Conservation (phyloP, 2,888 invertebrate species). For the Spisula subtruncata region DNA sequence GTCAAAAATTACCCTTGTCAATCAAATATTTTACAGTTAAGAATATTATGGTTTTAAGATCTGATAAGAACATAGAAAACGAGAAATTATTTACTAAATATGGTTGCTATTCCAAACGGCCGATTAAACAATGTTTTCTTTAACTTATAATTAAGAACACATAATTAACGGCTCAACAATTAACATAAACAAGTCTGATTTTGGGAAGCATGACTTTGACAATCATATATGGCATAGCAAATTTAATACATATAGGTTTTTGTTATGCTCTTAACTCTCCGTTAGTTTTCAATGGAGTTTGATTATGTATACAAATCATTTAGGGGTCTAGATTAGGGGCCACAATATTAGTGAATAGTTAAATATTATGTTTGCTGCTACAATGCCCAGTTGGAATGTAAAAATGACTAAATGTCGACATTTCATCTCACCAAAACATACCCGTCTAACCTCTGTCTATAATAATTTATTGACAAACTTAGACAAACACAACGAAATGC, state of each 20-base stretch:
- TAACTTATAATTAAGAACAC: constrained; percentile 2
- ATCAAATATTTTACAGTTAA: constrained; percentile 26
- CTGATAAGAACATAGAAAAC: constrained; percentile 13
- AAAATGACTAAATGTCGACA: neutral
- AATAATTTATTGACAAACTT: neutral
- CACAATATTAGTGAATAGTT: neutral
- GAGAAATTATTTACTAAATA: constrained; percentile 16
- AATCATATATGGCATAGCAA: neutral
- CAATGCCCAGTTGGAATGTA: neutral
- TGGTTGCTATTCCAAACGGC: neutral
- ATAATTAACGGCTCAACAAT: neutral
- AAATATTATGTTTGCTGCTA: neutral
- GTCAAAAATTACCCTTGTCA: constrained; percentile 21
- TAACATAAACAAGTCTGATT: neutral
- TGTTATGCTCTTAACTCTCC: neutral
- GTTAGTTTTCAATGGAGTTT: constrained; percentile 12
- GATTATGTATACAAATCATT: constrained; percentile 11
- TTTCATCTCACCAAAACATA: neutral
- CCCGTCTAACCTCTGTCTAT: neutral
- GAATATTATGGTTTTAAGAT: neutral
- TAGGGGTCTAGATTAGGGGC: neutral
- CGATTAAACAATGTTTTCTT: constrained; percentile 1
- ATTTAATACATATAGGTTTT: neutral
- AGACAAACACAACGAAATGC: neutral
- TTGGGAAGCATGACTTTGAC: neutral